Evolutionary conservation across 2,113 vertebrate species (phyloP).

Genomic region (Pterocles gutturalis): DNA sequence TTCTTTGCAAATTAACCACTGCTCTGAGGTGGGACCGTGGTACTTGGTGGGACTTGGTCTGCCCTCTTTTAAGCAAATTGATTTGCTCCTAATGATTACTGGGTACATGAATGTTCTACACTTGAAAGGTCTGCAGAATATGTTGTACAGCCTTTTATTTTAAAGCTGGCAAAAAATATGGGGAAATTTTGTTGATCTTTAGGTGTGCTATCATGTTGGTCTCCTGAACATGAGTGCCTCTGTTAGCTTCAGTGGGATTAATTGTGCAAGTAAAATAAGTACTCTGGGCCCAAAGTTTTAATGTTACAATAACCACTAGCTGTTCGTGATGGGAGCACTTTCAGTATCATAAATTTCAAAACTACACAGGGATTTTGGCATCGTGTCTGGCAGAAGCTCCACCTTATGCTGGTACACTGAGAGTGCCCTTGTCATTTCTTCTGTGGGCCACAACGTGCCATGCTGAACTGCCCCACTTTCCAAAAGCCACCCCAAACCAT

Average conservation of each 20-base stretch:
- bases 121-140: not conserved
- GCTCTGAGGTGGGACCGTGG: not conserved
- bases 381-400: not conserved
- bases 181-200: not conserved
- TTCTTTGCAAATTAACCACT: not conserved
- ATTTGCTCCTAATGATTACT: not conserved
- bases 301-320: not conserved
- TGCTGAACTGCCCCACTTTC: not conserved
- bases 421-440: not conserved
- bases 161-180: not conserved
- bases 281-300: not conserved
- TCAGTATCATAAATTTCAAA: not conserved
- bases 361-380: not conserved
- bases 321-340: not conserved
- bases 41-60: not conserved
- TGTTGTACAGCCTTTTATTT: not conserved
- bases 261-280: not conserved
- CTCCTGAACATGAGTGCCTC: not conserved
- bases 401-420: not conserved
- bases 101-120: fast-evolving
- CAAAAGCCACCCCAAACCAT: not conserved
- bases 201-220: not conserved
- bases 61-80: not conserved
- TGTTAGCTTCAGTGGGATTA: not conserved
- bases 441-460: not conserved